These are phyloP conservation scores for Tragelaphus scriptus DNA, from an alignment of 2,113 vertebrate species.

Conservation along the genomic window DNA sequence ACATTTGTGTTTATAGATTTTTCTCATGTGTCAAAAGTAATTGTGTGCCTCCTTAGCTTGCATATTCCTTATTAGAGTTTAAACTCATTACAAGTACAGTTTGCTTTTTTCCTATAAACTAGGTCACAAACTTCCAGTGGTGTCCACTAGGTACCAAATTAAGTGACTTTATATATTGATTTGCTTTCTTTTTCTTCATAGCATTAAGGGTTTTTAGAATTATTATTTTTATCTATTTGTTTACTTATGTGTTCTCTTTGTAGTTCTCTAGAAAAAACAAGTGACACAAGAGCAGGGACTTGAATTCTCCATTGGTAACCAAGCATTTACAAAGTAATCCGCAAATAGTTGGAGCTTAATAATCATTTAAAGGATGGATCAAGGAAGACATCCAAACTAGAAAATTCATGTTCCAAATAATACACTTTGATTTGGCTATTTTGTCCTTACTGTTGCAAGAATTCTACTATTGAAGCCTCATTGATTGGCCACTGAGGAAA, in stretches of 20 bases:
- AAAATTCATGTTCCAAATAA: not conserved
- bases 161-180: not conserved
- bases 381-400: not conserved
- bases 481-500: not conserved
- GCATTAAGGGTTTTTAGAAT: not conserved
- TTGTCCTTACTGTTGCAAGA: not conserved
- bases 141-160: not conserved
- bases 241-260: not conserved
- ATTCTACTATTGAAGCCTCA: not conserved
- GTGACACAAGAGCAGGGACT: not conserved
- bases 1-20: conserved; percentile 56
- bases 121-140: conserved; percentile 23
- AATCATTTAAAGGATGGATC: not conserved
- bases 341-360: not conserved
- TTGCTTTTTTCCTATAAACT: conserved; percentile 17
- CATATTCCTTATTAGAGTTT: conserved; percentile 32
- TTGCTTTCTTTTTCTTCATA: not conserved
- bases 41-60: conserved; percentile 24
- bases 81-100: conserved; percentile 34
- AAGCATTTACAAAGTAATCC: not conserved
- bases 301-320: not conserved
- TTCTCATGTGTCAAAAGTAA: not conserved
- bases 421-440: not conserved
- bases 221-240: not conserved
- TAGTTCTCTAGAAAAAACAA: conserved; percentile 10